These are phyloP conservation scores for Melanotaenia maccullochi DNA, from an alignment of 2,797 vertebrate genomes.

Conservation along the genomic window DNA sequence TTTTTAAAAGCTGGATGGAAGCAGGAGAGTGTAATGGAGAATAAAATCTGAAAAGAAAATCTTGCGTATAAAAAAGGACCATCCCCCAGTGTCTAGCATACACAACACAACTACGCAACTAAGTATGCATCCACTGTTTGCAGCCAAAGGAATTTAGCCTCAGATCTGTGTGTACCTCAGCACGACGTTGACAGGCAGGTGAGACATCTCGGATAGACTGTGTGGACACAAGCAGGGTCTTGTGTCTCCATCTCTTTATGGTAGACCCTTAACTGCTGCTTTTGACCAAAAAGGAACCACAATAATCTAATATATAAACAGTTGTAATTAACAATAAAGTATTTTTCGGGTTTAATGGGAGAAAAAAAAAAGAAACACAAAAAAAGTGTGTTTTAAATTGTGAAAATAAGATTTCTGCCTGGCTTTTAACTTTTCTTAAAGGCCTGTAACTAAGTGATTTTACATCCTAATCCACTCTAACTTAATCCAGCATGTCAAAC, in stretches of 20 bases:
- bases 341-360: background rate
- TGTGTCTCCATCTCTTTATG: slow-evolving; percentile 28
- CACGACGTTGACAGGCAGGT: slow-evolving; percentile 64
- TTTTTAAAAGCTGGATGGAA: slow-evolving; percentile 27
- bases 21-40: slow-evolving; percentile 11
- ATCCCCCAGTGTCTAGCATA: background rate
- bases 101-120: background rate
- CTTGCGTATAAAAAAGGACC: background rate
- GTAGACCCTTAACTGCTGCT: background rate
- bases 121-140: slow-evolving; percentile 8
- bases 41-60: slow-evolving; percentile 4
- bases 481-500: slow-evolving; percentile 29
- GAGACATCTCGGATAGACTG: slow-evolving; percentile 64
- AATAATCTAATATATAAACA: background rate
- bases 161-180: background rate
- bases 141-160: slow-evolving; percentile 40
- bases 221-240: slow-evolving; percentile 59
- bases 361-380: background rate
- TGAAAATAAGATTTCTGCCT: background rate
- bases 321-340: background rate
- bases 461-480: slow-evolving; percentile 1
- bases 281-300: background rate
- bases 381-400: background rate
- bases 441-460: background rate
- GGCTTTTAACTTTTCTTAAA: background rate